Base-by-base conservation (phyloP, 2,888 invertebrate genomes). In the Lamellibrachia columna region DNA sequence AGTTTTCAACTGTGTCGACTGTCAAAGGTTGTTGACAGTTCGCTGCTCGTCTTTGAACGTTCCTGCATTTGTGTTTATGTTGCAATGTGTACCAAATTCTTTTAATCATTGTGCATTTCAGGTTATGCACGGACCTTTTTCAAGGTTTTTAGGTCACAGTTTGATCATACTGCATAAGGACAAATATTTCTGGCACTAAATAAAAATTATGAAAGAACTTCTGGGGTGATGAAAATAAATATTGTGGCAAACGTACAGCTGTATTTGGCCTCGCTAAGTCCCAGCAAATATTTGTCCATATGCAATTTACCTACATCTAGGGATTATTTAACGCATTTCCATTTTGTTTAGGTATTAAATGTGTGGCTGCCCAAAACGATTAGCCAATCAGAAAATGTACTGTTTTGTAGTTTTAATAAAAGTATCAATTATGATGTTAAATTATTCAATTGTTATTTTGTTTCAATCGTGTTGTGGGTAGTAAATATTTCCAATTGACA, bases 301-400 rank as follows among this genome's bases (percentile, higher is more conserved):
- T 75, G 75, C 75, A 75, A 4, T 15, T 22, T 22, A 75, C 15
- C 75, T 75, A 60, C 22, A 9, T 60, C 6, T 75, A 75, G 75
- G 75, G 22, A 75, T 75, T 75, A 75, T 75, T 75, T 75, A 75
- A 75, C 4, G 75, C 75, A 75, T 75, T 75, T 75, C 75, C 22
- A 75, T 22, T 75, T 75, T 75, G 75, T 75, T 75, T 75, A 75
- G 75, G n/a, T 1, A 40, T 40, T 75, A 75, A 75, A 75, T 75
- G 75, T 75, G 75, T 75, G n/a, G 75, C 75, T 75, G 75, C 75
- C 75, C 75, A 75, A 75, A 75, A 22, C 75, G 75, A 75, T 75
- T 75, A n/a, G 75, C 75, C 75, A 75, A 75, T 75, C 75, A 75
- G 75, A 75, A n/a, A 75, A 75, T 75, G 75, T 75, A 75, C 75